phyloP scores from a whole-genome alignment of 1,140 invertebrate genomes.

The Drosophila ohnishii region DNA sequence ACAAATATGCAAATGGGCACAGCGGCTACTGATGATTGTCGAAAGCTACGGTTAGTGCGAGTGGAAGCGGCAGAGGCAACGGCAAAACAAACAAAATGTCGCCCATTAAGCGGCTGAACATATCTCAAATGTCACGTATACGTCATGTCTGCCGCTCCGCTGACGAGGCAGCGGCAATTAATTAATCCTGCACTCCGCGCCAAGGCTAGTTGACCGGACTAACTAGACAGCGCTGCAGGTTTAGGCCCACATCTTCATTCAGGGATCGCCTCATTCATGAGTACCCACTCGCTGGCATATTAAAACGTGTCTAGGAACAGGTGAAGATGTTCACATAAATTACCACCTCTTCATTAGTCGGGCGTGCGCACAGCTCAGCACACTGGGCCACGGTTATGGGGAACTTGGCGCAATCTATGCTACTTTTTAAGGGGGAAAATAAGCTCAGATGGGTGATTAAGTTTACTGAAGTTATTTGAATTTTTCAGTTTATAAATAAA shows the following conservation, averaged over 20 bases:
- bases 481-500: too few species aligned
- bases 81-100: slow-evolving; percentile 78
- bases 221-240: slow-evolving; percentile 54
- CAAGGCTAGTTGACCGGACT: slow-evolving; percentile 21
- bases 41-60: slow-evolving; percentile 57
- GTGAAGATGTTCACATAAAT: slow-evolving; percentile 81
- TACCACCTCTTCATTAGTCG: slow-evolving; percentile 79
- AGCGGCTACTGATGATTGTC: slow-evolving; percentile 57
- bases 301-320: slow-evolving; percentile 76
- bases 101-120: slow-evolving; percentile 78
- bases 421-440: too few species aligned
- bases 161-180: slow-evolving; percentile 66
- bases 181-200: slow-evolving; percentile 74
- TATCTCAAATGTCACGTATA: slow-evolving; percentile 80
- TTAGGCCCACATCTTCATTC: slow-evolving; percentile 68
- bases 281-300: slow-evolving; percentile 53
- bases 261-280: slow-evolving; percentile 62
- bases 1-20: slow-evolving; percentile 66
- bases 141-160: slow-evolving; percentile 61
- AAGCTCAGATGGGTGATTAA: neutral
- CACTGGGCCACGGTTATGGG: slow-evolving; percentile 22
- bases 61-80: slow-evolving; percentile 1
- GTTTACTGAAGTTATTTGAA: too few species aligned
- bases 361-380: slow-evolving; percentile 39
- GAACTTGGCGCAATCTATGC: neutral